Base-by-base conservation (phyloP, 2,888 invertebrate genomes). In the Digitonthophagus gazella region DNA sequence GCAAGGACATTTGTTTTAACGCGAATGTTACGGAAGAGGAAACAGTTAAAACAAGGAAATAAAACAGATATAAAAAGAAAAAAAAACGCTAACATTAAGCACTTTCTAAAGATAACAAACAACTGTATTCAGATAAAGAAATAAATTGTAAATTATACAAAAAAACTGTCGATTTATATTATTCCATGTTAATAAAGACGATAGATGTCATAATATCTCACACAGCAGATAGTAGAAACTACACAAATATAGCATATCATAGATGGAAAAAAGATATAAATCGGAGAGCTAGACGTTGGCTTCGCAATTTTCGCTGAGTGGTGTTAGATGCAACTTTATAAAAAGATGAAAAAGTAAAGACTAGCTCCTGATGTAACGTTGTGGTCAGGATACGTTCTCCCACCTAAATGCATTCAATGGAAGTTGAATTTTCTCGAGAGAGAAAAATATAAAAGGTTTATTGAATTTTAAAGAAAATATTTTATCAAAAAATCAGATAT, bases 1-100 rank as follows among this genome's bases (percentile, higher is more conserved):
- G 28, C 28, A 11, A 44, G 28, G 28, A 44, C 28, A 44, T 44
- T 44, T 44, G 28, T 44, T 44, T 44, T 44, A 44, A 44, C 28
- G 58, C 58, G 58, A 18, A 58, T 61, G n/a, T 61, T 14, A 61
- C 19, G 61, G 61, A n/a, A 8, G 19, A 61, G 28, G 3, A 22
- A 22, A 6, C 22, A 22, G 22, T 22, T 22, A 22, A 22, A 22
- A 22, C 22, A 22, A 22, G 22, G 28, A 44, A 44, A 44, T 6
- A 44, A 11, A 44, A 6, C 28, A 44, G 28, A 44, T 44, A 44
- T 6, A 44, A n/a, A 44, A 44, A 44, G 28, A 44, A 44, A 44
- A 44, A 44, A 8, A 44, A 44, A 44, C 11, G n/a, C n/a, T n/a
- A n/a, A n/a, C n/a, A n/a, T 44, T 44, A 8, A 3, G 8, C 3